Evolutionary conservation across 2,113 vertebrate genomes (phyloP), one percentile per base, ranked within the genome.

Genomic region (Phocoena sinus): DNA sequence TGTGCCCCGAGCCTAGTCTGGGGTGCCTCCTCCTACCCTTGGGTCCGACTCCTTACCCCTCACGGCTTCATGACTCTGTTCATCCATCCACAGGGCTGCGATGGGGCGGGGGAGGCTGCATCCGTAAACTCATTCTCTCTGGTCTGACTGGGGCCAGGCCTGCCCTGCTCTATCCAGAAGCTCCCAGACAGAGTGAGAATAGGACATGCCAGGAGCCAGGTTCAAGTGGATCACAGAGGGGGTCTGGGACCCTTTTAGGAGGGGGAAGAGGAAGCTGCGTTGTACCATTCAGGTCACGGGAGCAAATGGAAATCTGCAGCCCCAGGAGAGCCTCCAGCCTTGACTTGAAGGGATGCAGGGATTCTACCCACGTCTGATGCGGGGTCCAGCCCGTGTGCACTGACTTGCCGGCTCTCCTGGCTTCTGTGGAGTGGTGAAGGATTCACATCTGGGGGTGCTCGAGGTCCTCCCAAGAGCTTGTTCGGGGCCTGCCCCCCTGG

Each of bases 321-420:
- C 20, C 18, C 26, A 33, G 31, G 25, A 47, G 25, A 33, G 33
- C 11, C 21, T 58, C n/a, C 25, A 63, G 47, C 38, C 84, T 67
- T 25, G 41, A 26, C 14, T 2, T 25, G 56, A 82, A 68, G 36
- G 44, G n/a, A 6, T 21, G 31, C 3, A 12, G 31, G 21, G 63
- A 31, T 44, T 63, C 88, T 60, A 44, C 14, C 38, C 12, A 20
- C 0, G 0, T n/a, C 47, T 18, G 33, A 26, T 28, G 2, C 41
- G 26, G 44, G 67, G 50, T 47, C 53, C 8, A 33, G 38, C 36
- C 44, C 7, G 53, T 50, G 53, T 2, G 20, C 85, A 31, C n/a
- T 25, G 9, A 50, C 33, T 8, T 25, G 36, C 44, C 70, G 2
- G 67, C 50, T 83, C 44, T 81, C 60, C n/a, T 38, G 70, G 76